Evolutionary conservation across 2,113 vertebrate genomes (phyloP).

Genomic region (Aleadryas rufinucha): DNA sequence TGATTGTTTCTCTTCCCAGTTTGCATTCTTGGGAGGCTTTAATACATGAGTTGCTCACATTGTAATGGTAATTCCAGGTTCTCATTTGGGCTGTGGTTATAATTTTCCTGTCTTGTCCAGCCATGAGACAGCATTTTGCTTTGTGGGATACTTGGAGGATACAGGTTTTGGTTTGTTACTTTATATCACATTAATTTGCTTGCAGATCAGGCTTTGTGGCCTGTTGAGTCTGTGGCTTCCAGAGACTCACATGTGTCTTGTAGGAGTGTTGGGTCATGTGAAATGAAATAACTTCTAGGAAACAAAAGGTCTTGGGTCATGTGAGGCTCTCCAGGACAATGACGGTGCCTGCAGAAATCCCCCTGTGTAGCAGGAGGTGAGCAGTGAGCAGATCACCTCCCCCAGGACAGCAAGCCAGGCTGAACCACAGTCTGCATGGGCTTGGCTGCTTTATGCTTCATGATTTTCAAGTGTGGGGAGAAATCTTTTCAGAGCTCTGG

Average conservation of each 20-base stretch:
- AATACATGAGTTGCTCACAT: not conserved
- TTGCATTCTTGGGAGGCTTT: not conserved
- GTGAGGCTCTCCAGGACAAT: not conserved
- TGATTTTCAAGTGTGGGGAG: fast-evolving
- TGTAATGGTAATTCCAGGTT: not conserved
- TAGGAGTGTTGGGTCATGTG: not conserved
- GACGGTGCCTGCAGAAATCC: not conserved
- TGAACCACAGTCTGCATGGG: not conserved
- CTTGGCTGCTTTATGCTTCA: not conserved
- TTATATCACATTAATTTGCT: not conserved
- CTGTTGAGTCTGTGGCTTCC: not conserved
- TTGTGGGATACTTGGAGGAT: not conserved
- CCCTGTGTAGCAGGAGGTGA: not conserved
- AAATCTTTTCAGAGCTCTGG: not conserved
- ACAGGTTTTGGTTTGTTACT: not conserved
- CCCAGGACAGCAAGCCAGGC: not conserved
- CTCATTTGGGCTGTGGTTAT: not conserved
- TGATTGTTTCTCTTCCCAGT: constrained; percentile 19
- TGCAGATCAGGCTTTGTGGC: not conserved
- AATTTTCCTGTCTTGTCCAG: not conserved
- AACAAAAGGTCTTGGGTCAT: not conserved
- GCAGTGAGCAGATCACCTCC: not conserved
- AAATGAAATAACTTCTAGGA: not conserved
- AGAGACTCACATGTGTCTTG: fast-evolving
- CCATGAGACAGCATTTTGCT: not conserved